Percentiles rank a stretch among this genome's conserved stretches.
Conservation (phyloP, 2,888 invertebrate species). For the Cataglyphis livida region DNA sequence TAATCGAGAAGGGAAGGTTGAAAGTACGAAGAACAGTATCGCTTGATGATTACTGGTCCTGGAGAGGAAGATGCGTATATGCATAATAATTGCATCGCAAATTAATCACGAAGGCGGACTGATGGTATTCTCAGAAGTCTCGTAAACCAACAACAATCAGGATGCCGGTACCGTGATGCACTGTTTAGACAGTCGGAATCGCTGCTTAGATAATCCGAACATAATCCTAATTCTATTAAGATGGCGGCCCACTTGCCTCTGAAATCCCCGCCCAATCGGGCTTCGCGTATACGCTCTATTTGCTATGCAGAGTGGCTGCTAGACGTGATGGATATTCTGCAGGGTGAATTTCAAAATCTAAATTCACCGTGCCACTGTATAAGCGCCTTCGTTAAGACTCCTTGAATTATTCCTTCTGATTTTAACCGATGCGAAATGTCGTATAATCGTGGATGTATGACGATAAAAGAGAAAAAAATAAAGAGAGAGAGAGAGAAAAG, state of each 20-base stretch:
- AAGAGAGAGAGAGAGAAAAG: not conserved
- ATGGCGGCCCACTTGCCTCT: constrained; percentile 56
- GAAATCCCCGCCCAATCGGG: constrained; percentile 51
- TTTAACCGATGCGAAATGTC: constrained; percentile 18
- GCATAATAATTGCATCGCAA: constrained; percentile 17
- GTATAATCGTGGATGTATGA: not conserved
- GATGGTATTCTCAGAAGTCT: constrained; percentile 15
- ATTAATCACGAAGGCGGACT: constrained; percentile 23
- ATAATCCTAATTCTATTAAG: constrained; percentile 74
- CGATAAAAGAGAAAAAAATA: not conserved
- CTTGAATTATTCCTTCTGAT: constrained; percentile 62
- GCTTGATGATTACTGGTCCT: not conserved
- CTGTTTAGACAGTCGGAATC: constrained; percentile 27
- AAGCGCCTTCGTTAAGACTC: constrained; percentile 74
- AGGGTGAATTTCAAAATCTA: constrained; percentile 61
- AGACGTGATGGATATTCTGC: constrained; percentile 74
- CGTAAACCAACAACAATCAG: constrained; percentile 6
- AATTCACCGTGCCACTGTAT: constrained; percentile 56
- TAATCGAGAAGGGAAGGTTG: not conserved
- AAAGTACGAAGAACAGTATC: constrained; percentile 12
- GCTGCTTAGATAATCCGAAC: constrained; percentile 67
- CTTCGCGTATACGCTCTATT: constrained; percentile 68
- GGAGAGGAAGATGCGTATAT: not conserved
- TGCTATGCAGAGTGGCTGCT: constrained; percentile 73
- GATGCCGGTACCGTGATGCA: constrained; percentile 7